Evolutionary conservation across 37 sponge, comb jelly and placozoan genomes (phyloP).

Genomic region (Bolinopsis microptera): DNA sequence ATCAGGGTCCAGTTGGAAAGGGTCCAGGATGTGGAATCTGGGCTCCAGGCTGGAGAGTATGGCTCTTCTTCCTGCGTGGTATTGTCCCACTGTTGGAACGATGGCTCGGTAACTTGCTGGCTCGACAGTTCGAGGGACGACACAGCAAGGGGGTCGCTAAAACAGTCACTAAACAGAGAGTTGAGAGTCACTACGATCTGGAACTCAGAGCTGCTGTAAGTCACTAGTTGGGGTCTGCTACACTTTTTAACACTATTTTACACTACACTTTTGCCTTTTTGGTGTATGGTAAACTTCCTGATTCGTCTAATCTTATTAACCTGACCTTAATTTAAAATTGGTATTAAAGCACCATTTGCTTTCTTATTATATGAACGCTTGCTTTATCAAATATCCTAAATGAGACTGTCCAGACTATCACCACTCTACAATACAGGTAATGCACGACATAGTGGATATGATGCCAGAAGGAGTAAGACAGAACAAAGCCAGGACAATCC

Average conservation of each 20-base stretch:
- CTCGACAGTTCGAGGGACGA: constrained; percentile 97
- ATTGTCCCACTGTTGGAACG: constrained; percentile 96
- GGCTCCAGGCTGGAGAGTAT: constrained; percentile 98
- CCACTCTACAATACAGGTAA: constrained; percentile 67
- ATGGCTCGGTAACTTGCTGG: constrained; percentile 97
- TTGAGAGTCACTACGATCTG: constrained; percentile 98
- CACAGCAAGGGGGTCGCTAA: constrained; percentile 99
- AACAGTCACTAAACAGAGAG: constrained; percentile 98
- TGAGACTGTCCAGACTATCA: not conserved
- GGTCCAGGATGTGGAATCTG: constrained; percentile 98
- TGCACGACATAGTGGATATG: constrained; percentile 99
- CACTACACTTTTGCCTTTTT: too few relatives aligned
- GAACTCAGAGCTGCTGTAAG: constrained; percentile 93
- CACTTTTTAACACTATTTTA: too few relatives aligned
- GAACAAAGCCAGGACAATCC: constrained; percentile 96
- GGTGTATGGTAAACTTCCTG: too few relatives aligned
- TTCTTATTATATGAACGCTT: too few relatives aligned
- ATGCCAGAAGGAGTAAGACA: constrained; percentile 99
- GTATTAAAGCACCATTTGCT: too few relatives aligned
- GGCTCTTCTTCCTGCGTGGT: constrained; percentile 97
- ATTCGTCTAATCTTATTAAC: too few relatives aligned
- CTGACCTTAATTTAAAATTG: too few relatives aligned
- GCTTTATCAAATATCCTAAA: too few relatives aligned
- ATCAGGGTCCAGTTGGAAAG: constrained; percentile 99
- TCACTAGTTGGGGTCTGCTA: not conserved